A percentile compares a stretch with the other conserved stretches of the same genome.
Conservation (phyloP, 2,113 vertebrate genomes). For the Heteronetta atricapilla region DNA sequence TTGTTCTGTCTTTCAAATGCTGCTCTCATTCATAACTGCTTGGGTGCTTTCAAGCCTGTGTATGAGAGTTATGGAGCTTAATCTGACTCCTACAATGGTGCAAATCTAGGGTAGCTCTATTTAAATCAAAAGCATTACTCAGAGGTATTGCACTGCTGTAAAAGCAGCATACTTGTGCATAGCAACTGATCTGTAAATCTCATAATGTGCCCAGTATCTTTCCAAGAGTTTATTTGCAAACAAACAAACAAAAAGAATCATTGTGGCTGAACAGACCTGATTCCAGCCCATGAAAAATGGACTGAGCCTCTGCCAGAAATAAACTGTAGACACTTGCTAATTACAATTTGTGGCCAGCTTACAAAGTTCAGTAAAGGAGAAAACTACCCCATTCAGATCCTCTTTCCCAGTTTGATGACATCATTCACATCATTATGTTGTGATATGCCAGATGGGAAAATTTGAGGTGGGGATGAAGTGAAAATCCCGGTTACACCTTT, state of each 20-base stretch:
- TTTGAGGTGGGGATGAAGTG: constrained; percentile 69
- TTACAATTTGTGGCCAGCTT: constrained; percentile 34
- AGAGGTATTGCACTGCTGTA: constrained; percentile 22
- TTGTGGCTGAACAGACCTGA: constrained; percentile 30
- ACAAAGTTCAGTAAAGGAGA: constrained; percentile 42
- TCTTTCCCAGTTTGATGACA: constrained; percentile 56
- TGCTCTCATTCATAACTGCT: constrained; percentile 48
- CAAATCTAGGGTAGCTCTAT: constrained; percentile 40
- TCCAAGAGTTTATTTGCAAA: constrained; percentile 69
- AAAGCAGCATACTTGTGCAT: neutral
- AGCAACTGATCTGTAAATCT: constrained; percentile 62
- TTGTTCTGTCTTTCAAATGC: constrained; percentile 39
- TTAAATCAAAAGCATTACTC: constrained; percentile 55
- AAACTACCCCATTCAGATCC: constrained; percentile 39
- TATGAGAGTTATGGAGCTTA: constrained; percentile 33
- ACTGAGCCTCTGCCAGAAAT: constrained; percentile 51
- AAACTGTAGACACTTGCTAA: constrained; percentile 40
- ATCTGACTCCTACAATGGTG: constrained; percentile 49
- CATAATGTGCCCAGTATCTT: constrained; percentile 6
- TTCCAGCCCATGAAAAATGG: constrained; percentile 9
- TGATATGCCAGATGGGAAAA: constrained; percentile 72
- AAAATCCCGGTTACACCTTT: constrained; percentile 58
- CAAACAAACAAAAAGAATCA: constrained; percentile 59
- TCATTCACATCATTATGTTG: constrained; percentile 66
- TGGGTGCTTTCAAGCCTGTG: constrained; percentile 18